These are phyloP conservation scores for Cyaniris semiargus DNA, from an alignment of 2,888 invertebrate species.

Conservation along the genomic window DNA sequence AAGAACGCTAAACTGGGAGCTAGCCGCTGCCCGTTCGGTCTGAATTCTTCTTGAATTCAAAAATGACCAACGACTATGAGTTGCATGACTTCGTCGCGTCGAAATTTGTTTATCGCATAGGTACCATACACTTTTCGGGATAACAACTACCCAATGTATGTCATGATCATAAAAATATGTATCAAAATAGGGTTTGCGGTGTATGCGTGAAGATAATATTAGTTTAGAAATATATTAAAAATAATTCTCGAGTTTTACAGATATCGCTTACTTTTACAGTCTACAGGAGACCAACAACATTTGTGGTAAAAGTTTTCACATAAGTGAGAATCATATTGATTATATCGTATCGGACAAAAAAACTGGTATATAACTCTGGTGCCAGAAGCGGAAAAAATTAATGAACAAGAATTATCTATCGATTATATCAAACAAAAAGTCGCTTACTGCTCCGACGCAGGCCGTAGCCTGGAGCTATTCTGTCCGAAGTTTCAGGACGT, in stretches of 20 bases:
- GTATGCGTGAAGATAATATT: too few species aligned
- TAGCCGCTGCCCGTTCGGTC: conserved; percentile 63
- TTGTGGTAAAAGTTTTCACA: too few species aligned
- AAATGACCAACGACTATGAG: neutral
- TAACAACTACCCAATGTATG: too few species aligned
- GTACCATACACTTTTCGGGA: neutral
- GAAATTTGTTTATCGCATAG: neutral
- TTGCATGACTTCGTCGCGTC: neutral
- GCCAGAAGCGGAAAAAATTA: neutral
- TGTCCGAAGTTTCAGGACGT: conserved; percentile 39
- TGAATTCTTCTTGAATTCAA: conserved; percentile 40
- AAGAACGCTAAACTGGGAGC: conserved; percentile 71
- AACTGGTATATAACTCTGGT: too few species aligned
- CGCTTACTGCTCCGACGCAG: neutral
- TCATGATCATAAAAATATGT: too few species aligned
- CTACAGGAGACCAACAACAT: too few species aligned
- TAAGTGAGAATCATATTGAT: too few species aligned
- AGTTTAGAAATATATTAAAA: too few species aligned
- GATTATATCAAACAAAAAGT: neutral
- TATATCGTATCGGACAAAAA: too few species aligned
- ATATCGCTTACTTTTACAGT: too few species aligned
- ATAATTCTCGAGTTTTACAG: too few species aligned
- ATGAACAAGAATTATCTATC: neutral
- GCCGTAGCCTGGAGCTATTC: conserved; percentile 46
- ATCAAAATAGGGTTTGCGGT: too few species aligned